Evolutionary conservation across 2,888 invertebrate genomes (phyloP), one percentile per base, ranked within the genome.

Genomic region (Epinotia demarniana): DNA sequence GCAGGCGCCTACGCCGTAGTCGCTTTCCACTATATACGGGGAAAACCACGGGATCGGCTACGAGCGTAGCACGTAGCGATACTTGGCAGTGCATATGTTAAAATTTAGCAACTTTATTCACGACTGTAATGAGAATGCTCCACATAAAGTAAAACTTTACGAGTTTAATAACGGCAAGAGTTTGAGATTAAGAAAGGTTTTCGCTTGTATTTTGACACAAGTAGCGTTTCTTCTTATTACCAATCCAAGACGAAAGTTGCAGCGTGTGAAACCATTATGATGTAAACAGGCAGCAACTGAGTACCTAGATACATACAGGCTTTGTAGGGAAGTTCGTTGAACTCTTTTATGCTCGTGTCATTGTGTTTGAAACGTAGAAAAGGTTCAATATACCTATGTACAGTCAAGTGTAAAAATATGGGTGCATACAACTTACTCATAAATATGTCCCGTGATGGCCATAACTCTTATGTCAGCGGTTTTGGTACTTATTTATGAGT

Each of bases 291-390:
- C 55, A 62, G 66, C 70, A n/a, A 66, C 16, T n/a, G 3, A 43
- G 2, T 43, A 11, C 12, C 11, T 43, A 43, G 3, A 6, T n/a
- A 53, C 53, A 53, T n/a, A 53, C 53, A 53, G n/a, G 9, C 11
- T 39, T 1, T 3, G 46, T 66, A 66, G 77, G 16, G 49, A 43
- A 57, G 81, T 79, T 76, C 80, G 78, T 80, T 82, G 82, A 81
- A 81, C 83, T 80, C 77, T 77, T 76, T 64, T 64, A 60, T 68
- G 77, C 75, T 49, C 66, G 23, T 43, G 57, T 3, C 27, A 27
- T 72, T 58, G 58, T 72, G 72, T 58, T 72, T 49, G 64, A 66
- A 72, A 66, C 64, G 13, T 62, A 16, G 27, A n/a, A 53, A 8
- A 6, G n/a, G n/a, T 53, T 6, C 53, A 53, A 53, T 33, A 39